Evolutionary conservation across 2,888 invertebrate genomes (phyloP), one percentile per base, ranked within the genome.

Genomic region (Thecocarcelia acutangulata): DNA sequence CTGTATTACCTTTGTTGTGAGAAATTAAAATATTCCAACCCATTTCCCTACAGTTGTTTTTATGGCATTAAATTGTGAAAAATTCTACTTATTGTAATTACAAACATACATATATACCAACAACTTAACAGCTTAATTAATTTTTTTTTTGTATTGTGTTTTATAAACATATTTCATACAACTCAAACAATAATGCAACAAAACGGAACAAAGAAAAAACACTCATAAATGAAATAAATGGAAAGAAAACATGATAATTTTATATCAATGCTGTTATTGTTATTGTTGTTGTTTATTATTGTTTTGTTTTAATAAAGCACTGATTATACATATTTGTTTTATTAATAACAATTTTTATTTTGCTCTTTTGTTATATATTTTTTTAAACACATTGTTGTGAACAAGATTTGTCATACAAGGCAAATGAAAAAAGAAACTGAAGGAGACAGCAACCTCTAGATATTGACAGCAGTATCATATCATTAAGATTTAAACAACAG

Each of bases 261-360:
- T 28, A 58, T 59, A 44, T 46, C 54, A 59, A 58, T 64, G 15
- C 69, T 61, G 21, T 37, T 78, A 42, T 59, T 28, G 40, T 12
- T 40, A 44, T 37, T 48, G 17, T 73, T 28, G 33, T 73, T 59
- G 13, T 58, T 78, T 52, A 5, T 64, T 24, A 63, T 37, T 52
- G 17, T 24, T 42, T 66, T 33, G 72, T 73, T 28, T 40, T 72
- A 44, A 24, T 59, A 58, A 73, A 59, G 46, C 74, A 58, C 50
- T 70, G 75, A 72, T 76, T 66, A 70, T 40, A 33, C 33, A 75
- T 76, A 72, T 61, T 66, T 80, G 40, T 80, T 33, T 61, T 74
- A 17, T 68, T 61, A 56, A 52, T 70, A 50, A 70, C 42, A 50
- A 59, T 66, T 50, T 13, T 19, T 5, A 28, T 59, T 21, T 50